Conservation (phyloP, 2,797 vertebrate species). For the Notoglanidium macrostoma region DNA sequence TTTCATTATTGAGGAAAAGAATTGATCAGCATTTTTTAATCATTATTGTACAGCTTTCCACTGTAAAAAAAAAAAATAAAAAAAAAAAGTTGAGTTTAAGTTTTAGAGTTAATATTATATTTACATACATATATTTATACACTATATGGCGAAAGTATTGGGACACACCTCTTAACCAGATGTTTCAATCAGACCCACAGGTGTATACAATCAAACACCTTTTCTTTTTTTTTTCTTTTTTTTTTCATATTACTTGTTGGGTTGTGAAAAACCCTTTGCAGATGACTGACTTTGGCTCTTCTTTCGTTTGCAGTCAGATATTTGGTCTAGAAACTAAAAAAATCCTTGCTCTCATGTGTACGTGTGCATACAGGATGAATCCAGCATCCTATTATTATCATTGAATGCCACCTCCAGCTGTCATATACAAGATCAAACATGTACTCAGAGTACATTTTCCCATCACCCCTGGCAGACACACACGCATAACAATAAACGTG, state of each 20-base stretch:
- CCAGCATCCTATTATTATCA: background rate
- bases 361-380: background rate
- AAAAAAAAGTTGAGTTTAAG: no score
- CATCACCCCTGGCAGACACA: background rate
- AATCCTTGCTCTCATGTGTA: constrained; percentile 13
- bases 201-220: no score
- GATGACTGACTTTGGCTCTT: background rate
- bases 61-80: no score
- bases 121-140: background rate
- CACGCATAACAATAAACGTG: background rate
- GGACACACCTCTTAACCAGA: no score
- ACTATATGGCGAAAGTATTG: no score
- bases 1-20: background rate
- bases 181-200: no score
- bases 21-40: background rate
- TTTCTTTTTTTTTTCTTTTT: background rate
- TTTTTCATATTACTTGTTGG: background rate
- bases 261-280: background rate
- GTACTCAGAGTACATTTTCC: background rate
- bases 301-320: background rate
- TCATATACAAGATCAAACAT: constrained; percentile 15
- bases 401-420: constrained; percentile 12
- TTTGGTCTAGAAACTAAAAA: background rate
- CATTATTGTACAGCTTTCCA: background rate
- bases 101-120: background rate